These are phyloP conservation scores for Tadarida brasiliensis DNA, from an alignment of 2,797 vertebrate genomes.

Conservation along the genomic window DNA sequence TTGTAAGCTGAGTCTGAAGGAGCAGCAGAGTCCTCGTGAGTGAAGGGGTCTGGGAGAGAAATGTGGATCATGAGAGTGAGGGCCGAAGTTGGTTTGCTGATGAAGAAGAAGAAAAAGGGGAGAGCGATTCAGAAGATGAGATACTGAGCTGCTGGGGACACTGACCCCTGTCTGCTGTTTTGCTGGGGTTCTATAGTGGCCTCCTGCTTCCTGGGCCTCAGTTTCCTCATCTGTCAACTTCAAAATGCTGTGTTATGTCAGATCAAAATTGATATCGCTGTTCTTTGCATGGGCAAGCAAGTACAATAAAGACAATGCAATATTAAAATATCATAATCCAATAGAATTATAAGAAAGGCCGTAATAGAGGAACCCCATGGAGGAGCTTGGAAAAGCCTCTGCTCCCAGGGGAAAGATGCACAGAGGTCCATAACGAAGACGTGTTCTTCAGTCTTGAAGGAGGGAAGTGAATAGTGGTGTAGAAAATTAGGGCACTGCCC, in stretches of 20 bases:
- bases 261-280: not conserved
- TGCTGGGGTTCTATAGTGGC: not conserved
- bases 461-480: conserved; percentile 23
- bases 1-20: not conserved
- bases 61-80: not conserved
- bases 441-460: conserved; percentile 58
- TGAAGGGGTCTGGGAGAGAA: not conserved
- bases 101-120: not conserved
- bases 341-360: not conserved
- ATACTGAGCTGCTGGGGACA: too few species aligned
- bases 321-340: not conserved
- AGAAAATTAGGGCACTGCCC: conserved; percentile 74
- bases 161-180: not conserved
- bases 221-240: not conserved
- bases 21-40: fast-evolving
- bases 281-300: not conserved
- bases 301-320: not conserved
- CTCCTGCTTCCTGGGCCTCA: not conserved
- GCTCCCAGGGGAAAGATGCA: not conserved
- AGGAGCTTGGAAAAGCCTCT: not conserved
- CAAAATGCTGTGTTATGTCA: not conserved
- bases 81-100: not conserved
- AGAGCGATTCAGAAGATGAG: fast-evolving
- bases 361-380: not conserved
- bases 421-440: conserved; percentile 44